Percentiles rank a stretch among this genome's conserved stretches.
These are phyloP conservation scores for Vimba vimba DNA, from an alignment of 2,113 vertebrate species.

Conservation along the genomic window DNA sequence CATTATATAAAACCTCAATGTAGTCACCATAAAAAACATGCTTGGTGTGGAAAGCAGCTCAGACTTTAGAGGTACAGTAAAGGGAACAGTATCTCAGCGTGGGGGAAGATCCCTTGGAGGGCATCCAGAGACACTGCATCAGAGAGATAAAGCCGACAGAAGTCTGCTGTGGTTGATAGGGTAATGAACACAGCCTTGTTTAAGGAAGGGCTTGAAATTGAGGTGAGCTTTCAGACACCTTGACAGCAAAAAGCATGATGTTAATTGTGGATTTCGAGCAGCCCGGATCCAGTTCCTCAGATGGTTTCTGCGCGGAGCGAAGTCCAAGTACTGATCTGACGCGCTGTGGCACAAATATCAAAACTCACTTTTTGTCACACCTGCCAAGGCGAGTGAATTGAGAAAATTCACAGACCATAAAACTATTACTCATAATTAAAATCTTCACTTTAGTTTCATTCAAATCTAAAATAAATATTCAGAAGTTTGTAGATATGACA, in stretches of 20 bases:
- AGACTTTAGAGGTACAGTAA: constrained; percentile 24
- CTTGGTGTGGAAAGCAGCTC: neutral
- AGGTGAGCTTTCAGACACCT: constrained; percentile 46
- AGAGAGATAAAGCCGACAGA: constrained; percentile 49
- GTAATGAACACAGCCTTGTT: constrained; percentile 49
- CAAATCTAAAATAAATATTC: neutral
- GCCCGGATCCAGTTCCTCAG: neutral
- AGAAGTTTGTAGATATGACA: neutral
- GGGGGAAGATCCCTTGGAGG: constrained; percentile 45
- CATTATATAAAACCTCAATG: constrained; percentile 39
- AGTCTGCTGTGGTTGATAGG: constrained; percentile 49
- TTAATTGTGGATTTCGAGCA: constrained; percentile 35
- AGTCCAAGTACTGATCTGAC: constrained; percentile 1
- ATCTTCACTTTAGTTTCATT: neutral
- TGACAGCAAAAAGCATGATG: constrained; percentile 29
- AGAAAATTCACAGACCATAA: neutral
- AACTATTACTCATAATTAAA: neutral
- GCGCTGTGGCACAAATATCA: neutral
- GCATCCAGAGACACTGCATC: constrained; percentile 53
- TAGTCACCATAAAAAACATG: constrained; percentile 18
- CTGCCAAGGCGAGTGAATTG: neutral
- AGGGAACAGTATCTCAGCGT: constrained; percentile 21
- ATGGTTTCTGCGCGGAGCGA: neutral
- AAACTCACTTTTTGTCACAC: neutral
- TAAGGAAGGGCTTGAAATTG: constrained; percentile 40